Evolutionary conservation across 2,888 invertebrate genomes (phyloP).

Genomic region (Drosophila macrospina): DNA sequence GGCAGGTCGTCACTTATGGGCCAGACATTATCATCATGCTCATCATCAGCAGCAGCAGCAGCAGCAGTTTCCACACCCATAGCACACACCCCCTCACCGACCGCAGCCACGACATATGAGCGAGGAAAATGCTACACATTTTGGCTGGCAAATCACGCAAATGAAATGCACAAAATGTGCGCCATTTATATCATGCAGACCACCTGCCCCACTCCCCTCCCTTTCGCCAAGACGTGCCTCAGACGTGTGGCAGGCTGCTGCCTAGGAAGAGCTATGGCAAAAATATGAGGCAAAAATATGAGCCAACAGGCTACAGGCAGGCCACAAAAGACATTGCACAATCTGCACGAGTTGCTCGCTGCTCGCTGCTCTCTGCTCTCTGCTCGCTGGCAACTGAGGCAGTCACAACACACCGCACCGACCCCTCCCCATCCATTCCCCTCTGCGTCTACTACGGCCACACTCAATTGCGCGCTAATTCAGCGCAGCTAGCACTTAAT

Average conservation of each 20-base stretch:
- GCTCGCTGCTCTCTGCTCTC: constrained; percentile 17
- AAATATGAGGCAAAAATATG: constrained; percentile 64
- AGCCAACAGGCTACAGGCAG: constrained; percentile 61
- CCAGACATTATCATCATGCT: constrained; percentile 59
- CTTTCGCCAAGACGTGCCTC: not conserved
- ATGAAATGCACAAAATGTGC: constrained; percentile 81
- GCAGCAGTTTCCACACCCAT: constrained; percentile 5
- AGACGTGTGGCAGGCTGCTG: constrained; percentile 51
- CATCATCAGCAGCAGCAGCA: constrained; percentile 37
- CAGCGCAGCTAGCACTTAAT: constrained; percentile 80
- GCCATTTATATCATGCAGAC: constrained; percentile 74
- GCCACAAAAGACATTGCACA: constrained; percentile 62
- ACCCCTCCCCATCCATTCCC: no score
- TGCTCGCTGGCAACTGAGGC: constrained; percentile 25
- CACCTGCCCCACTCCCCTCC: constrained; percentile 12
- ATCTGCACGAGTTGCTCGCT: constrained; percentile 40
- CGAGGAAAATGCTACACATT: constrained; percentile 62
- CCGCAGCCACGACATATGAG: constrained; percentile 41
- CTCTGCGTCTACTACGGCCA: constrained; percentile 41
- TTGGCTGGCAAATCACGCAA: constrained; percentile 77
- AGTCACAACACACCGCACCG: constrained; percentile 11
- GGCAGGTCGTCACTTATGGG: constrained; percentile 52
- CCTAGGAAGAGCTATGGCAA: constrained; percentile 31
- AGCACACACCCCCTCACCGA: not conserved
- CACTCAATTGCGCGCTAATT: constrained; percentile 82